Conservation (phyloP, 2,797 vertebrate genomes). For the Periparus ater region DNA sequence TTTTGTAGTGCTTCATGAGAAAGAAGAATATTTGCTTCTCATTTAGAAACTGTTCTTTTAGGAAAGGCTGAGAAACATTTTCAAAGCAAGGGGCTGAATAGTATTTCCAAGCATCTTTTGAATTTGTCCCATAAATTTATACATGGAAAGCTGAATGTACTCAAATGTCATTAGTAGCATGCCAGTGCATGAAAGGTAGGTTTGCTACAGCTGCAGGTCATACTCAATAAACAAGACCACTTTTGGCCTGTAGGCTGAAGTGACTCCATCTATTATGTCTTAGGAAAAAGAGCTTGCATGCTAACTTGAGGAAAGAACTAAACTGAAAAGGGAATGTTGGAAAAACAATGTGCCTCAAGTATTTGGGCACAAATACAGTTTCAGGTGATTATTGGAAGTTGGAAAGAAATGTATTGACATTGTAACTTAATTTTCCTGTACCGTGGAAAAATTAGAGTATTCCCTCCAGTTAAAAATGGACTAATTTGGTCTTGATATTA, state of each 20-base stretch:
- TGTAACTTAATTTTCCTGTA: background rate
- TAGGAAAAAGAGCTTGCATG: background rate
- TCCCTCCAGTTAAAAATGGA: background rate
- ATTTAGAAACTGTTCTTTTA: background rate
- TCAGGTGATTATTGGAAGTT: background rate
- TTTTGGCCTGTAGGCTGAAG: background rate
- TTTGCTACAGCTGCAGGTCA: background rate
- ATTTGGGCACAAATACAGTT: background rate
- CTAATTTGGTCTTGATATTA: background rate
- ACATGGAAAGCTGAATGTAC: background rate
- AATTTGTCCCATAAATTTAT: background rate
- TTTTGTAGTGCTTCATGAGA: conserved; percentile 44
- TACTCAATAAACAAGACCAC: background rate
- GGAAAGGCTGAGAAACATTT: background rate
- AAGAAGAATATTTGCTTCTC: conserved; percentile 36
- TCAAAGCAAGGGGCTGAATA: background rate
- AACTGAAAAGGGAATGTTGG: background rate
- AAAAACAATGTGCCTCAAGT: background rate
- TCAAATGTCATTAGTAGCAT: background rate
- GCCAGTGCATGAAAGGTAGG: background rate
- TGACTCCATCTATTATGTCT: background rate
- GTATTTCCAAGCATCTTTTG: background rate
- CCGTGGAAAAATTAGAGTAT: background rate
- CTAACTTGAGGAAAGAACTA: background rate
- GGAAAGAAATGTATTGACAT: background rate